phyloP scores from a whole-genome alignment of 2,113 vertebrate species.

The Archilochus colubris region DNA sequence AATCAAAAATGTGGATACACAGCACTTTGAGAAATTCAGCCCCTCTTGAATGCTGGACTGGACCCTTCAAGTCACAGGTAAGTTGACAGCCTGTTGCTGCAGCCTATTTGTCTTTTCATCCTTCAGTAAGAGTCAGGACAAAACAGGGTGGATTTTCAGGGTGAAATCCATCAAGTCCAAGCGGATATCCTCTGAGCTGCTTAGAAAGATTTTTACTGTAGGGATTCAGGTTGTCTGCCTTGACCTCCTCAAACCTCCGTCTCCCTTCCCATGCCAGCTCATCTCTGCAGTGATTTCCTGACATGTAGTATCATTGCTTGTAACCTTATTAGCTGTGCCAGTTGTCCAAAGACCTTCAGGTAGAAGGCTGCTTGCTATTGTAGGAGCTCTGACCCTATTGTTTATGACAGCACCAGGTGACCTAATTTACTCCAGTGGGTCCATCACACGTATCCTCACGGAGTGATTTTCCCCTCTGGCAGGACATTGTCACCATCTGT shows the following conservation, averaged over 20 bases:
- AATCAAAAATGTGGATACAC: background rate
- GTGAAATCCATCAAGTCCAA: background rate
- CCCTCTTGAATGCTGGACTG: background rate
- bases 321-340: background rate
- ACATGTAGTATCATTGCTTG: background rate
- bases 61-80: background rate
- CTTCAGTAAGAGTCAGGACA: background rate
- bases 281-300: background rate
- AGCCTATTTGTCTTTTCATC: background rate
- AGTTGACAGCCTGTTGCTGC: background rate
- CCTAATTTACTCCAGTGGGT: slow-evolving; percentile 10
- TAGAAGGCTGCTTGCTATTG: background rate
- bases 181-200: background rate
- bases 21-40: background rate
- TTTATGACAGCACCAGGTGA: background rate
- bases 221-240: background rate
- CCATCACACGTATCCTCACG: background rate
- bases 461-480: background rate
- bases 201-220: background rate
- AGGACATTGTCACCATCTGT: background rate
- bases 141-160: background rate
- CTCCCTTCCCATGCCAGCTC: background rate
- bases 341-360: background rate
- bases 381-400: background rate
- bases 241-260: background rate